Base-by-base conservation (phyloP, 2,888 invertebrate species). In the Tuta absoluta region DNA sequence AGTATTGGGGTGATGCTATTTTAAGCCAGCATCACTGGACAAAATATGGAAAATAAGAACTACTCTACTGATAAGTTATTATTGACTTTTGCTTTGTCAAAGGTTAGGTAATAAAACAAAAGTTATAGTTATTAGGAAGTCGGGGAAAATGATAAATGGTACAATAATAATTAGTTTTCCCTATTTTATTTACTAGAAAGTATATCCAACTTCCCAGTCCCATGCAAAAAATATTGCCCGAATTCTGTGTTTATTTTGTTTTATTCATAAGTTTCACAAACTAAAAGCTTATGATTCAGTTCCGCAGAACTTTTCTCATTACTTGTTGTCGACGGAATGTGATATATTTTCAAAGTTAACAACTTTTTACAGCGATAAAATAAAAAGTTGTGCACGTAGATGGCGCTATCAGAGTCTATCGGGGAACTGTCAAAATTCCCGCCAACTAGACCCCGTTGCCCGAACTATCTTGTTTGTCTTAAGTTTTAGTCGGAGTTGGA, bases 231-330 rank as follows among this genome's bases (percentile, higher is more conserved):
- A 53, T 14, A 53, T 12, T 12, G 3, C 23, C 10, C 8, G 23
- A 53, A 8, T 38, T 17, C 28, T 14, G 51, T 17, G 62, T 23
- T 53, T 63, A 56, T 63, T 63, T 63, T 63, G 62, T 19, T 63
- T 53, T 63, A 53, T 63, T 63, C 53, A 63, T 53, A 49, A 38
- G 62, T 56, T 5, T 10, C 53, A 37, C 28, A 41, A 53, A 63
- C 56, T 56, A 63, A 62, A 49, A 53, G 53, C 56, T 38, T 63
- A 56, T 60, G 65, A 65, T 63, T 65, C 60, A 65, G 63, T 65
- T 65, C 58, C 17, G 60, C 58, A 2, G 24, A 65, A 65, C 60
- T 65, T 65, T 65, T 65, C 65, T 65, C 65, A 63, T 65, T 65
- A 62, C 60, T 60, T 53, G 63, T 65, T 65, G 65, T 63, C 65